phyloP scores from a whole-genome alignment of 2,888 invertebrate species.

The Latrodectus hesperus region DNA sequence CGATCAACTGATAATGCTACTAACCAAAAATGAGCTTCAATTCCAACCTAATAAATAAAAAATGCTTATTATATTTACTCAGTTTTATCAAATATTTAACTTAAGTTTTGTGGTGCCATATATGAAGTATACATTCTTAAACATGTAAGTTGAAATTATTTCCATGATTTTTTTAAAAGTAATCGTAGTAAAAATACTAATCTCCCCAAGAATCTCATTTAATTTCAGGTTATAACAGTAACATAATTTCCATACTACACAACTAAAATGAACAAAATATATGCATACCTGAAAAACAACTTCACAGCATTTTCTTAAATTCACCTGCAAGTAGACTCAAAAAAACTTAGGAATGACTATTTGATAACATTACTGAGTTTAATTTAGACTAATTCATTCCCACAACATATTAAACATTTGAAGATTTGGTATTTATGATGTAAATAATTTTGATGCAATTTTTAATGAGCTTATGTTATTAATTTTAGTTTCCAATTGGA shows the following conservation, averaged over 20 bases:
- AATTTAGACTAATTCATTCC: no score
- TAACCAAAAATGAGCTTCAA: constrained; percentile 60
- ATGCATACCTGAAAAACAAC: constrained; percentile 47
- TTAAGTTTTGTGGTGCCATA: constrained; percentile 66
- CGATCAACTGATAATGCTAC: constrained; percentile 32
- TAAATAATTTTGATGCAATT: no score
- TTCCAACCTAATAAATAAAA: constrained; percentile 69
- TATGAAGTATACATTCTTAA: constrained; percentile 44
- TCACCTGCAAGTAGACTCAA: constrained; percentile 63
- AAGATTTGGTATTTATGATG: no score
- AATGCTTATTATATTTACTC: constrained; percentile 50
- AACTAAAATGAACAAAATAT: background rate
- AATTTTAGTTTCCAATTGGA: no score
- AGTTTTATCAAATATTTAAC: constrained; percentile 35
- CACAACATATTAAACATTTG: no score
- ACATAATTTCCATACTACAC: background rate
- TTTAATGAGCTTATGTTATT: no score
- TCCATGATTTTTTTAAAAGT: no score
- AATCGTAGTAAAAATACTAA: no score
- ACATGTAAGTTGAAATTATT: background rate
- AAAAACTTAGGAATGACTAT: constrained; percentile 11
- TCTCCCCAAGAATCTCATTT: no score
- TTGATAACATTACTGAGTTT: background rate
- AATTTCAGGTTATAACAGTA: no score
- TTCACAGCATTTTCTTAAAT: constrained; percentile 38